These are phyloP conservation scores for Pogonomyrmex californicus DNA, from an alignment of 1,140 invertebrate species.

Conservation along the genomic window DNA sequence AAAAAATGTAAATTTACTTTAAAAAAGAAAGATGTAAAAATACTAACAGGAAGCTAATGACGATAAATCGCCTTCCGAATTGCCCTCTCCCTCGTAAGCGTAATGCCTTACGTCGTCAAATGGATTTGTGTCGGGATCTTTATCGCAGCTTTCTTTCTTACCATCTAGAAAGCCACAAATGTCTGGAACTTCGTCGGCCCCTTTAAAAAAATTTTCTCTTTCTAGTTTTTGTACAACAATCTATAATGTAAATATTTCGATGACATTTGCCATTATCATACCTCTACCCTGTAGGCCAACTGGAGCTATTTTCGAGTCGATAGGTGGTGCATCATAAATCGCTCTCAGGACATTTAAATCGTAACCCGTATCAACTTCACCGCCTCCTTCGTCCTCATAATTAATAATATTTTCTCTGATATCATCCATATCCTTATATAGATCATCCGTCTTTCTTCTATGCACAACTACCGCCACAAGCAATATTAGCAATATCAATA, in stretches of 20 bases:
- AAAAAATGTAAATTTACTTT: neutral
- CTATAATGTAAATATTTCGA: neutral
- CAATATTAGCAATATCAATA: slow-evolving; percentile 93
- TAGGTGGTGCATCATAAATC: slow-evolving; percentile 89
- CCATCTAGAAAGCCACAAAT: slow-evolving; percentile 96
- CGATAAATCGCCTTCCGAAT: slow-evolving; percentile 95
- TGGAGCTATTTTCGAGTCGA: slow-evolving; percentile 84
- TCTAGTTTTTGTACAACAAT: neutral
- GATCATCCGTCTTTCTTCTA: slow-evolving; percentile 93
- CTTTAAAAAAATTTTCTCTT: slow-evolving; percentile 74
- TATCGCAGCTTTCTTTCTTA: slow-evolving; percentile 95
- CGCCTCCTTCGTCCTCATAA: slow-evolving; percentile 98
- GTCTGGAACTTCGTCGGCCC: slow-evolving; percentile 90
- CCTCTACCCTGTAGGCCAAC: slow-evolving; percentile 84
- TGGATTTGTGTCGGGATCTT: slow-evolving; percentile 95
- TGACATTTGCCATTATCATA: slow-evolving; percentile 56
- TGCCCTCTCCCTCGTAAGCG: slow-evolving; percentile 98
- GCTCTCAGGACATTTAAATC: slow-evolving; percentile 95
- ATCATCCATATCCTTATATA: slow-evolving; percentile 97
- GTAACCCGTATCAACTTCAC: slow-evolving; percentile 97
- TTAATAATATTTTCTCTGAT: slow-evolving; percentile 98
- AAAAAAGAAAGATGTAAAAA: neutral
- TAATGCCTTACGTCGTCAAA: slow-evolving; percentile 98
- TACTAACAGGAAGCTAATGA: slow-evolving; percentile 95
- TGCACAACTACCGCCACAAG: slow-evolving; percentile 95